A percentile compares a stretch with the other conserved stretches of the same genome.
Evolutionary conservation across 53 echinoderm and acorn worm genomes (phyloP).

Genomic region (Henricia sp.): DNA sequence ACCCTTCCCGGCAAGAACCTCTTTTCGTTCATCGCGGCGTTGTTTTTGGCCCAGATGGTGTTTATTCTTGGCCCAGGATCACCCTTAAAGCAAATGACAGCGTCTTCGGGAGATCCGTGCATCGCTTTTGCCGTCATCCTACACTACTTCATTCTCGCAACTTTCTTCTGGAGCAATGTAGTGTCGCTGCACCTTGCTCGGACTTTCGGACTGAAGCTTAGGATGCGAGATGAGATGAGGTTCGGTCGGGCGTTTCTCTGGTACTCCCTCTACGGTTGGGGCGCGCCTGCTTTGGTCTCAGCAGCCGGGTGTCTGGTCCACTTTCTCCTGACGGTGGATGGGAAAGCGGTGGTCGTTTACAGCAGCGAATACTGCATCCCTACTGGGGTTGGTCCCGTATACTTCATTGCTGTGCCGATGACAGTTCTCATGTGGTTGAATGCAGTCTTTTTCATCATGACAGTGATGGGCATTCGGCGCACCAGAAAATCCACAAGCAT

Average conservation of each 20-base stretch:
- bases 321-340: conserved; percentile 5
- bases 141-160: not conserved
- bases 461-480: conserved; percentile 56
- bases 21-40: conserved; percentile 10
- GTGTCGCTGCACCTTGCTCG: conserved; percentile 18
- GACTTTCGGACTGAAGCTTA: conserved; percentile 9
- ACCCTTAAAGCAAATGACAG: not conserved
- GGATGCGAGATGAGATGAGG: not conserved
- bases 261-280: conserved; percentile 67
- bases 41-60: conserved; percentile 2
- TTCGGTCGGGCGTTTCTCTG: conserved; percentile 18
- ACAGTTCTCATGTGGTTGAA: conserved; percentile 40
- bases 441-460: conserved; percentile 39
- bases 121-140: not conserved
- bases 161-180: conserved; percentile 21
- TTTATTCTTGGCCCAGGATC: conserved; percentile 16
- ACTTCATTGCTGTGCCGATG: conserved; percentile 30
- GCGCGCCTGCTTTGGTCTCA: conserved; percentile 51
- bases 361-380: conserved; percentile 33
- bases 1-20: conserved; percentile 20
- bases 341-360: conserved; percentile 12
- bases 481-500: conserved; percentile 52
- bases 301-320: not conserved
- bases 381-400: conserved; percentile 32
- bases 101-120: not conserved